Base-by-base conservation (phyloP, 1,140 invertebrate genomes). In the Amyelois transitella region DNA sequence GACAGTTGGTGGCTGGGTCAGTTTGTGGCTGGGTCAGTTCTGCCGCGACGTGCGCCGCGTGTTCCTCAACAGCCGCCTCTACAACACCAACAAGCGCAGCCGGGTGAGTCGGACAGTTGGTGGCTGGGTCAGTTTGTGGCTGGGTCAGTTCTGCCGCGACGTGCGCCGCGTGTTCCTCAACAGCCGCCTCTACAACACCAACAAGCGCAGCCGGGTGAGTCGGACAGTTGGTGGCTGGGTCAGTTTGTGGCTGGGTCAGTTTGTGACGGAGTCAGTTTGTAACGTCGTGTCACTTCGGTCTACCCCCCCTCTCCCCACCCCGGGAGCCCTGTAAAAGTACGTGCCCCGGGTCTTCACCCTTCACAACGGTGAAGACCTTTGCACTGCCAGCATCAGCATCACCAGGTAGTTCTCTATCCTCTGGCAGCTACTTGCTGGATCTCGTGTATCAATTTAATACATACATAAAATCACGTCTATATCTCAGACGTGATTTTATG, bases 161-260 rank as follows among this genome's bases (percentile, higher is more conserved):
- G 91, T 98, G 75, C 90, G 92, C 57, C 90, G 96, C 19, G 95
- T 98, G 67, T 97, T 98, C 88, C 88, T 90, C 54, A 98, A 98
- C 89, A 97, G 96, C 25, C 92, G 92, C 77, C 92, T 91, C 66
- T 98, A 95, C 83, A 98, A 97, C 75, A 97, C 96, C n/a, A 96
- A 97, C 77, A 96, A 93, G 88, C 89, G 92, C 73, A 97, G 92
- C 69, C 91, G 90, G 82, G 93, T 94, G 43, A 5, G 25, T 28
- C 5, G 6, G 12, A 5, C 25, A 12, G 25, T 12, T 12, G 25
- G n/a, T n/a, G n/a, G n/a, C n/a, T n/a, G n/a, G n/a, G n/a, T n/a
- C n/a, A n/a, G n/a, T n/a, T n/a, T n/a, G n/a, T n/a, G n/a, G n/a
- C n/a, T n/a, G n/a, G n/a, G n/a, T n/a, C n/a, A n/a, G n/a, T n/a